Percentiles rank a stretch among this genome's conserved stretches.
Conservation (phyloP, 1,140 invertebrate genomes). For the Euglossa dilemma region DNA sequence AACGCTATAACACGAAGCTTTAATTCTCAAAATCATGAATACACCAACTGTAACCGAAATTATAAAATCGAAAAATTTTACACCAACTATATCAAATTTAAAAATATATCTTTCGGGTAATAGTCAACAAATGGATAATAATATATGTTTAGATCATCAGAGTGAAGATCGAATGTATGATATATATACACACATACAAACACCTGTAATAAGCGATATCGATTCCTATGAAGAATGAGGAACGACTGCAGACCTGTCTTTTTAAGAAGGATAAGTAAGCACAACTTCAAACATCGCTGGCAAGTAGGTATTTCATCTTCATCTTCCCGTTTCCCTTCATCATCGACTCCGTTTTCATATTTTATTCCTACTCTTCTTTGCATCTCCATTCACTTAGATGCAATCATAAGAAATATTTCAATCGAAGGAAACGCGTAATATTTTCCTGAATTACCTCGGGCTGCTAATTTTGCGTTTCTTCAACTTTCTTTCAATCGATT, state of each 20-base stretch:
- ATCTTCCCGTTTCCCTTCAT: slow-evolving; percentile 33
- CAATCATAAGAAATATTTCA: slow-evolving; percentile 4
- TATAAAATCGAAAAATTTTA: no score
- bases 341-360: slow-evolving; percentile 29
- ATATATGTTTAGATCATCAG: background rate
- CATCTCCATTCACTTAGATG: background rate
- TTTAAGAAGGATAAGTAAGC: slow-evolving; percentile 43
- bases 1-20: no score
- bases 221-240: slow-evolving; percentile 8
- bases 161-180: background rate
- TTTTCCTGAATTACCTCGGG: background rate
- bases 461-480: background rate
- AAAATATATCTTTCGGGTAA: no score
- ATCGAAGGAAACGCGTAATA: slow-evolving; percentile 10
- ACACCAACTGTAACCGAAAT: no score
- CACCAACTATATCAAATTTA: no score
- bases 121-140: background rate
- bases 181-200: background rate
- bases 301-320: slow-evolving; percentile 49
- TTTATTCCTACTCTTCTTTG: slow-evolving; percentile 36
- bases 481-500: background rate
- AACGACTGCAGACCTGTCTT: slow-evolving; percentile 11
- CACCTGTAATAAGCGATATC: slow-evolving; percentile 27
- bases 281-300: slow-evolving; percentile 37
- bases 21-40: no score